phyloP scores from a whole-genome alignment of 2,113 vertebrate species.

The Microcebus murinus region DNA sequence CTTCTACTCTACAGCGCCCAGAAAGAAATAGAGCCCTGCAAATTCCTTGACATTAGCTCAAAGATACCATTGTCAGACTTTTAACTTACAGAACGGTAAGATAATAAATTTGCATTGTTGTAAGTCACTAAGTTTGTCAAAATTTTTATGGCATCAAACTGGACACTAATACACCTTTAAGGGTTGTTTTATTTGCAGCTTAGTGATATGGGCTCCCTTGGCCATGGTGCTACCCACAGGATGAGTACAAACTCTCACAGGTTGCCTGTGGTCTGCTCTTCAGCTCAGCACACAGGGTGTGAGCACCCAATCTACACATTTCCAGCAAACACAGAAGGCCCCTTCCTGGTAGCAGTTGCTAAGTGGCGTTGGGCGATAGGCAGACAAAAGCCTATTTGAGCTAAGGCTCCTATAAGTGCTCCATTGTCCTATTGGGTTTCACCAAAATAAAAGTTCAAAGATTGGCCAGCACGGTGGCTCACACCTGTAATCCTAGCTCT shows the following conservation, averaged over 20 bases:
- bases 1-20: neutral
- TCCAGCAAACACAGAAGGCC: neutral
- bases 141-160: neutral
- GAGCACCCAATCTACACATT: neutral
- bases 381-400: neutral
- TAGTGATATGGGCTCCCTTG: neutral
- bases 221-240: neutral
- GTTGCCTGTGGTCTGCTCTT: neutral
- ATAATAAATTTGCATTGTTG: neutral
- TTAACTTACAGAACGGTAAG: neutral
- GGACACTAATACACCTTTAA: neutral
- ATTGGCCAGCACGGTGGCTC: neutral
- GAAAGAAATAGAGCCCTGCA: neutral
- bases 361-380: rapidly evolving
- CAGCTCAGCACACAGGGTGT: too few species aligned
- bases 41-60: neutral
- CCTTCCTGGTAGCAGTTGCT: neutral
- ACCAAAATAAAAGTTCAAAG: neutral
- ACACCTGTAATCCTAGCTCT: too few species aligned
- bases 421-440: neutral
- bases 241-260: neutral
- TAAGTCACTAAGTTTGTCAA: neutral
- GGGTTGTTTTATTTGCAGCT: neutral
- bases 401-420: neutral
- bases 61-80: neutral